Base-by-base conservation (phyloP, 2,888 invertebrate species). In the Pristionchus maxplancki region DNA sequence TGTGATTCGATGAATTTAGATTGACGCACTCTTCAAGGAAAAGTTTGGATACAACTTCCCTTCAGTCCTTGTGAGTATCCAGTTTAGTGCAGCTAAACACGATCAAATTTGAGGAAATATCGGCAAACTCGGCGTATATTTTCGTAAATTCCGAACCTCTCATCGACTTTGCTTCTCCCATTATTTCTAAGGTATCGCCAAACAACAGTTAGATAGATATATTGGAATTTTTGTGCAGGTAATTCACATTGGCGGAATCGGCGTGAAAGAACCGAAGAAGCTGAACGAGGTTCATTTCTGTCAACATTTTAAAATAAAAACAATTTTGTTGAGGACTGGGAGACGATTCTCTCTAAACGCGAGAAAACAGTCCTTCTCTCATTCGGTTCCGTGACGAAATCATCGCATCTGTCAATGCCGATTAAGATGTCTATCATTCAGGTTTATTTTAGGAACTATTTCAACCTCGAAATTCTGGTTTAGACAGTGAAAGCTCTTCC, bases 381-480 rank as follows among this genome's bases (percentile, higher is more conserved):
- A 0, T 83, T 83, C 82, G 82, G 82, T 17, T 83, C 82, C 31
- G 53, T 83, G 20, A 24, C 44, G n/a, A 83, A 53, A 24, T 53
- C 53, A 20, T 53, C 82, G 11, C 53, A 0, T 44, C 78, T 9
- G 11, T 78, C 28, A 48, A 78, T 48, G 78, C 48, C 13, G 1
- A 34, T 83, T 17, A 78, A 78, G 28, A n/a, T 44, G 44, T 78
- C 78, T 2, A 78, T 78, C 17, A 15, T 78, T 28, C 48, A 78
- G 78, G 78, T 78, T n/a, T n/a, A n/a, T n/a, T n/a, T n/a, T n/a
- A n/a, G n/a, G n/a, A n/a, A n/a, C n/a, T n/a, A n/a, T n/a, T n/a
- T n/a, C n/a, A n/a, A n/a, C 0, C 3, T 15, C 20, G 5, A 1
- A 34, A n/a, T 20, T 8, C 24, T n/a, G n/a, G n/a, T 31, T 17